These are phyloP conservation scores for Sebastolobus alascanus DNA, from an alignment of 2,797 vertebrate genomes.

Conservation along the genomic window DNA sequence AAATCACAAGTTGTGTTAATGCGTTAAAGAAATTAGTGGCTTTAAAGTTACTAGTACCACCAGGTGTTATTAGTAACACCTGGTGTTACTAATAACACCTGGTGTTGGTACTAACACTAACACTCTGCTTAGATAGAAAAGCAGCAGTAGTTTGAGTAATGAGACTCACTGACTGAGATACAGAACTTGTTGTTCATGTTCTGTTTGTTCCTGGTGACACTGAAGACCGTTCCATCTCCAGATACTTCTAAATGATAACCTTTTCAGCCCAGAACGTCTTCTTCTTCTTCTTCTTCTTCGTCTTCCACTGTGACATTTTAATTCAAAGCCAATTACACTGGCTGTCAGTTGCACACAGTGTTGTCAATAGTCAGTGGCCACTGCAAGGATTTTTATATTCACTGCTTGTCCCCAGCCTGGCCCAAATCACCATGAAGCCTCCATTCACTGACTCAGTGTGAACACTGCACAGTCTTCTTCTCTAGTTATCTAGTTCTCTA, in stretches of 20 bases:
- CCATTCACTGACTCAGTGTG: slow-evolving; percentile 21
- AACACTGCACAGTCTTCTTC: slow-evolving; percentile 1
- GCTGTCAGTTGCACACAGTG: slow-evolving; percentile 22
- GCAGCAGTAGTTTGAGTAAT: slow-evolving; percentile 36
- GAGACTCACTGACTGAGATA: slow-evolving; percentile 1
- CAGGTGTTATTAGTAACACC: no score
- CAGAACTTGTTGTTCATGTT: neutral
- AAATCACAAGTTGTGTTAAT: fast-evolving
- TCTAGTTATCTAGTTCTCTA: neutral
- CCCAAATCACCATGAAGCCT: slow-evolving; percentile 26
- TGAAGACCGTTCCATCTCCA: neutral
- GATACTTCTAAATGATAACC: neutral
- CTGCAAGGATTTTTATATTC: slow-evolving; percentile 29
- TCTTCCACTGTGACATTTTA: slow-evolving; percentile 12
- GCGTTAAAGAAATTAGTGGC: no score
- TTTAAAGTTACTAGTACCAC: no score
- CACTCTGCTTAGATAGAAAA: slow-evolving; percentile 28
- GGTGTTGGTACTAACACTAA: no score
- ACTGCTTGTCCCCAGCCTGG: neutral
- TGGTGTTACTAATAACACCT: slow-evolving; percentile 42
- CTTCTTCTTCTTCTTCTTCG: no score
- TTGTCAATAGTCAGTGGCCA: slow-evolving; percentile 7
- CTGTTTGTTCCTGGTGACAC: neutral
- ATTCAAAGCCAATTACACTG: slow-evolving; percentile 30
- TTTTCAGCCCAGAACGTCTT: neutral